Percentiles rank a stretch among this genome's conserved stretches.
phyloP scores from a whole-genome alignment of 2,888 invertebrate genomes.

The Meloe dianella region DNA sequence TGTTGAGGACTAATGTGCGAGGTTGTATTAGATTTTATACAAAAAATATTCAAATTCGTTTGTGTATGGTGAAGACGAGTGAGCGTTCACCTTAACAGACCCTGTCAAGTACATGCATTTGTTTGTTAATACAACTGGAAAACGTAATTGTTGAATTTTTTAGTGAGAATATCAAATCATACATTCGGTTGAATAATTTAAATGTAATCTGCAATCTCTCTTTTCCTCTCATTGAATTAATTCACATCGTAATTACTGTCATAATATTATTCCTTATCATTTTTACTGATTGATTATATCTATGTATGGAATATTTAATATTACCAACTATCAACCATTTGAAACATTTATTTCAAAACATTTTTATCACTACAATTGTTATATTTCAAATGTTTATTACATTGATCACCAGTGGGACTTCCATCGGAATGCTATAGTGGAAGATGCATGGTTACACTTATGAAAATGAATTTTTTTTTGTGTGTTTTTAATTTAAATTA shows the following conservation, averaged over 20 bases:
- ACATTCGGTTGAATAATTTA: neutral
- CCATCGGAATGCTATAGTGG: neutral
- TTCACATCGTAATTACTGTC: neutral
- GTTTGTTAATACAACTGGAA: too few species aligned
- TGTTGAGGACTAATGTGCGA: too few species aligned
- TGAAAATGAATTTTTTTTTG: neutral
- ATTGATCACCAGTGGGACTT: conserved; percentile 7
- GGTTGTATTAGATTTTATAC: too few species aligned
- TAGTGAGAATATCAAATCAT: neutral
- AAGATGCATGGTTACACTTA: neutral
- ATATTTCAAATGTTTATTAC: conserved; percentile 3
- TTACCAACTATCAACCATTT: neutral
- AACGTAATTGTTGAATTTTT: neutral
- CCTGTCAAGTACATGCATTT: too few species aligned
- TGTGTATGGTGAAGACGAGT: too few species aligned
- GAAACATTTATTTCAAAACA: neutral
- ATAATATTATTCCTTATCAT: neutral
- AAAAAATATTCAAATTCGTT: too few species aligned
- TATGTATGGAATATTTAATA: neutral
- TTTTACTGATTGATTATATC: neutral
- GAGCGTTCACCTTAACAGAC: too few species aligned
- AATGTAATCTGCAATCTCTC: neutral
- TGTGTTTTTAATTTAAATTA: neutral
- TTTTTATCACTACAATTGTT: neutral
- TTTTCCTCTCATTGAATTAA: neutral